Percentiles rank a stretch among this genome's conserved stretches.
Conservation (phyloP, 2,113 vertebrate species). For the Sigmodon hispidus region DNA sequence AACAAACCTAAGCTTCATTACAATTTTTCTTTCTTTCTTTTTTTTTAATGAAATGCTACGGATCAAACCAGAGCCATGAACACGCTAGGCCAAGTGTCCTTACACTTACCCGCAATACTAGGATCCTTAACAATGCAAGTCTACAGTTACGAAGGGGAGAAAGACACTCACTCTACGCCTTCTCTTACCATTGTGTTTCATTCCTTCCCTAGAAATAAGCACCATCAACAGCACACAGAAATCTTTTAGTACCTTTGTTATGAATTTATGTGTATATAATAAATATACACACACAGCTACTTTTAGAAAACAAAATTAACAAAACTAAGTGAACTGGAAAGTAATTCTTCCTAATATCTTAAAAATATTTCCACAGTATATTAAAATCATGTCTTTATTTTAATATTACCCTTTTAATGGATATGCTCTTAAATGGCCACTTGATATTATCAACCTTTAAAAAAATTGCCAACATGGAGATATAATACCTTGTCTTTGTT, state of each 20-base stretch:
- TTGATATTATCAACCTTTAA: neutral
- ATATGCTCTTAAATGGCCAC: neutral
- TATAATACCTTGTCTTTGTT: neutral
- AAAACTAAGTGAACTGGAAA: neutral
- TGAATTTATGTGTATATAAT: neutral
- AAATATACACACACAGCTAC: neutral
- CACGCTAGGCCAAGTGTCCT: neutral
- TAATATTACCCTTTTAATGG: neutral
- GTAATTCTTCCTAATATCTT: neutral
- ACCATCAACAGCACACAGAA: neutral
- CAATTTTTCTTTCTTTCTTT: no score
- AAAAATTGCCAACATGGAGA: neutral
- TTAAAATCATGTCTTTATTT: constrained; percentile 11
- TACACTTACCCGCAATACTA: neutral
- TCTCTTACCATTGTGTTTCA: neutral
- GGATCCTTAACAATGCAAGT: neutral
- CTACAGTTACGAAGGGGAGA: neutral
- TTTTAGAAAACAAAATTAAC: constrained; percentile 38
- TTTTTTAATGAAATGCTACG: neutral
- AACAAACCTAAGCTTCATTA: neutral
- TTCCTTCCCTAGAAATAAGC: neutral
- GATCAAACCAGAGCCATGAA: neutral
- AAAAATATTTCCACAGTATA: constrained; percentile 16
- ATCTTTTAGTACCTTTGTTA: constrained; percentile 27
- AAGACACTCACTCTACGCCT: neutral